phyloP scores from a whole-genome alignment of 2,113 vertebrate genomes.

The Gorsachius goisagi region DNA sequence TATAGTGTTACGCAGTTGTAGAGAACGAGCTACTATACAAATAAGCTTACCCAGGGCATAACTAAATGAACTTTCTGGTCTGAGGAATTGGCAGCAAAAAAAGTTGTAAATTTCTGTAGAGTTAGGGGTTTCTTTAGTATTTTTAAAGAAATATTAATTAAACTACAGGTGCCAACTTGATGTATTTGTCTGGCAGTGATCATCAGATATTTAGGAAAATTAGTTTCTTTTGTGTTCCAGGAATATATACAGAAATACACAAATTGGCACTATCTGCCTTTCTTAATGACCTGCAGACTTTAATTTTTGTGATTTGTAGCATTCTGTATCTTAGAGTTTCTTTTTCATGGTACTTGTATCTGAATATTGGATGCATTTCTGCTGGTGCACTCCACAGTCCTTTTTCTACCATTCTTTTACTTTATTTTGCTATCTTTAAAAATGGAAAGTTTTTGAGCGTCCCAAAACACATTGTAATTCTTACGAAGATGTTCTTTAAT shows the following conservation, averaged over 20 bases:
- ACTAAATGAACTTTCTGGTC: background rate
- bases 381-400: background rate
- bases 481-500: background rate
- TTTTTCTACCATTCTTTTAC: background rate
- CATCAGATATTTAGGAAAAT: background rate
- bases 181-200: background rate
- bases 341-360: background rate
- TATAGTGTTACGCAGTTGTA: background rate
- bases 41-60: background rate
- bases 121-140: background rate
- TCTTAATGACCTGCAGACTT: background rate
- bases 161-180: background rate
- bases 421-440: background rate
- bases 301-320: background rate
- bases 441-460: background rate
- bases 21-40: background rate
- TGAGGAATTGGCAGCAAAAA: background rate
- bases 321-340: background rate
- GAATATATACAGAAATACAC: background rate
- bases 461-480: background rate
- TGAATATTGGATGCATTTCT: background rate
- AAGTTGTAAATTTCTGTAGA: background rate
- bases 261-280: background rate
- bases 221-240: background rate
- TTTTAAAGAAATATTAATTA: background rate